A percentile compares a stretch with the other conserved stretches of the same genome.
Conservation (phyloP, 2,888 invertebrate species). For the Homarus gammarus region DNA sequence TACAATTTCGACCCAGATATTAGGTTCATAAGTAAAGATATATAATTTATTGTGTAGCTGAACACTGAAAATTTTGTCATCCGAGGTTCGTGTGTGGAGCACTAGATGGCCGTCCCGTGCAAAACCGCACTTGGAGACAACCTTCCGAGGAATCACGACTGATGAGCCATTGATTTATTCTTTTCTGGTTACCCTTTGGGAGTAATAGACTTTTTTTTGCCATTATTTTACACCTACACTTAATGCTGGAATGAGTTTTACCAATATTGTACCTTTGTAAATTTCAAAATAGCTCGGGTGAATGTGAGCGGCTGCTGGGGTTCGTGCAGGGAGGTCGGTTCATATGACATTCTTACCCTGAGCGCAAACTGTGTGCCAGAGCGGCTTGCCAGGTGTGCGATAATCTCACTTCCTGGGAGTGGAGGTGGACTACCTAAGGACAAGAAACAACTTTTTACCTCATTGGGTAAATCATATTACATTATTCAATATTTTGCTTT, state of each 20-base stretch:
- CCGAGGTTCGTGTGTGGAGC: slow-evolving; percentile 49
- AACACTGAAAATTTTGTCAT: slow-evolving; percentile 56
- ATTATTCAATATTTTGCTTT: no score
- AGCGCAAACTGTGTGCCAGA: slow-evolving; percentile 59
- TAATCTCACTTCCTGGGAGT: slow-evolving; percentile 45
- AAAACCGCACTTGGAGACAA: slow-evolving; percentile 74
- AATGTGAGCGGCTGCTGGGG: not conserved
- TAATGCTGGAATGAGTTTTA: no score
- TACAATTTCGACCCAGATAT: no score
- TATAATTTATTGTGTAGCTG: no score
- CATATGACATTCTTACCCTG: slow-evolving; percentile 60
- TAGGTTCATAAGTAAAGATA: not conserved
- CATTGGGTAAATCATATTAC: no score
- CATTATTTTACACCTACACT: no score
- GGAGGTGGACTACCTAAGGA: not conserved
- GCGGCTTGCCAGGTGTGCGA: slow-evolving; percentile 67
- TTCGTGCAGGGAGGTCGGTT: slow-evolving; percentile 49
- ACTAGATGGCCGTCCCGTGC: slow-evolving; percentile 63
- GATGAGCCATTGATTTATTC: slow-evolving; percentile 9
- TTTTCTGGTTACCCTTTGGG: not conserved
- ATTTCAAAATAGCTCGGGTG: not conserved
- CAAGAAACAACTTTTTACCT: not conserved
- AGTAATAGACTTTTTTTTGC: not conserved
- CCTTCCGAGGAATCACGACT: slow-evolving; percentile 52
- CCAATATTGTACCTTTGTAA: not conserved